phyloP scores from a whole-genome alignment of 64 coral and sea anemone species.

The Pocillopora damicornis region DNA sequence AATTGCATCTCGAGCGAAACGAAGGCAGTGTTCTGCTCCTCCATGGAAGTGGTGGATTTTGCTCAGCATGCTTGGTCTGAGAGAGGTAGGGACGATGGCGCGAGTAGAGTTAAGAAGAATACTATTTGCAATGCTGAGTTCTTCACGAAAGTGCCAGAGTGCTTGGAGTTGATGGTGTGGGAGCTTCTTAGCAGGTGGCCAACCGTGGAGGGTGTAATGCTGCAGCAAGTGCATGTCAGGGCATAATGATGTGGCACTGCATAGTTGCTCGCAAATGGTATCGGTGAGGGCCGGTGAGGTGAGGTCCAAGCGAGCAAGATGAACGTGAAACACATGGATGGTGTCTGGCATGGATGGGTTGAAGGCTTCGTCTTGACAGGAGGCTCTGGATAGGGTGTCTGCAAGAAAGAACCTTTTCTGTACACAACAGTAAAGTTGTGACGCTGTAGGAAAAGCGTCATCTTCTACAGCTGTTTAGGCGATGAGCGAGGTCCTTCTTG shows the following conservation, averaged over 20 bases:
- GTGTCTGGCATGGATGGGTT: constrained; percentile 3
- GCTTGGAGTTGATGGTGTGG: not conserved
- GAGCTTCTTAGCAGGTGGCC: not conserved
- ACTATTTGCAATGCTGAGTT: constrained; percentile 10
- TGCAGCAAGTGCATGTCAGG: constrained; percentile 8
- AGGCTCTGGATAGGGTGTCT: constrained; percentile 39
- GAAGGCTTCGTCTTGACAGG: not conserved
- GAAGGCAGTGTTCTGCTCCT: not conserved
- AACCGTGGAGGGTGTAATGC: constrained; percentile 16
- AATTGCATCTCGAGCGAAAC: not conserved
- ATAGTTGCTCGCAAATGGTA: constrained; percentile 1
- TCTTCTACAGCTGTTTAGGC: not conserved
- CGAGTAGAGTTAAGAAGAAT: not conserved
- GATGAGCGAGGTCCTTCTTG: not conserved
- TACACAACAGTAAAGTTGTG: not conserved
- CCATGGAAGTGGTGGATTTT: constrained; percentile 25
- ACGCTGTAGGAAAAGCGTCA: constrained; percentile 28
- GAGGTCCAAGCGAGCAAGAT: not conserved
- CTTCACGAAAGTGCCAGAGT: not conserved
- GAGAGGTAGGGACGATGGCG: too few relatives aligned
- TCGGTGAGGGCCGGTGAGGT: not conserved
- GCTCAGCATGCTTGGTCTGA: not conserved
- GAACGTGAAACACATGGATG: not conserved
- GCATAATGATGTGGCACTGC: constrained; percentile 22
- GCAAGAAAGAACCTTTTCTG: constrained; percentile 20